These are phyloP conservation scores for Cephonodes hylas DNA, from an alignment of 2,888 invertebrate species.

Conservation along the genomic window DNA sequence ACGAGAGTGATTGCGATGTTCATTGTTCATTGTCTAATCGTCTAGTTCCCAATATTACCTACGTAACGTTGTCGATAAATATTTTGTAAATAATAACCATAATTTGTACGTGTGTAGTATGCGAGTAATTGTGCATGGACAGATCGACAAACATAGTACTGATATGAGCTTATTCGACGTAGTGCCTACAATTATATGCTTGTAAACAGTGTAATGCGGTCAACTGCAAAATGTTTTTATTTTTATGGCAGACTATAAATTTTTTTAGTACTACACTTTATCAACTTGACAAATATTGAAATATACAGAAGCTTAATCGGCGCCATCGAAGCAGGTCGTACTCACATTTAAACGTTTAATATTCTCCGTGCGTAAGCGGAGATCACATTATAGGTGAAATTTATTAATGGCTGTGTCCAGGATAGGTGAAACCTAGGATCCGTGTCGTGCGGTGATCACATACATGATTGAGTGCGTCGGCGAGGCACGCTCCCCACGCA, in stretches of 20 bases:
- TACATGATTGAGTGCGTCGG: not conserved
- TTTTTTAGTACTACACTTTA: not conserved
- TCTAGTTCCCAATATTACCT: slow-evolving; percentile 31
- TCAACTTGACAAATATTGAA: not conserved
- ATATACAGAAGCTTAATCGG: not conserved
- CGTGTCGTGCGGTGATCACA: slow-evolving; percentile 9
- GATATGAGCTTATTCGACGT: slow-evolving; percentile 84
- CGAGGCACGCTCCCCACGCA: slow-evolving; percentile 20
- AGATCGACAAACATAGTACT: slow-evolving; percentile 79
- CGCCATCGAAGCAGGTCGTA: not conserved
- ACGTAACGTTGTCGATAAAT: slow-evolving; percentile 48
- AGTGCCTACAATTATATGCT: slow-evolving; percentile 84
- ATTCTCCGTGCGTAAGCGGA: slow-evolving; percentile 24
- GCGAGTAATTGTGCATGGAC: slow-evolving; percentile 72
- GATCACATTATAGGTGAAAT: slow-evolving; percentile 48
- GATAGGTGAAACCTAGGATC: slow-evolving; percentile 46
- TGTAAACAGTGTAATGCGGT: slow-evolving; percentile 64
- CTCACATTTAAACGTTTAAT: not conserved
- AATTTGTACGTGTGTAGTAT: slow-evolving; percentile 71
- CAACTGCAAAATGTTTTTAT: slow-evolving; percentile 41
- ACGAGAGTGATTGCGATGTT: slow-evolving; percentile 21
- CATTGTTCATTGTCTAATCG: slow-evolving; percentile 28
- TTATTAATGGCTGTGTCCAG: slow-evolving; percentile 66
- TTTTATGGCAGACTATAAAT: slow-evolving; percentile 44
- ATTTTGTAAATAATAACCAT: slow-evolving; percentile 61